These are phyloP conservation scores for Vicugna pacos DNA, from an alignment of 2,113 vertebrate genomes.

Conservation along the genomic window DNA sequence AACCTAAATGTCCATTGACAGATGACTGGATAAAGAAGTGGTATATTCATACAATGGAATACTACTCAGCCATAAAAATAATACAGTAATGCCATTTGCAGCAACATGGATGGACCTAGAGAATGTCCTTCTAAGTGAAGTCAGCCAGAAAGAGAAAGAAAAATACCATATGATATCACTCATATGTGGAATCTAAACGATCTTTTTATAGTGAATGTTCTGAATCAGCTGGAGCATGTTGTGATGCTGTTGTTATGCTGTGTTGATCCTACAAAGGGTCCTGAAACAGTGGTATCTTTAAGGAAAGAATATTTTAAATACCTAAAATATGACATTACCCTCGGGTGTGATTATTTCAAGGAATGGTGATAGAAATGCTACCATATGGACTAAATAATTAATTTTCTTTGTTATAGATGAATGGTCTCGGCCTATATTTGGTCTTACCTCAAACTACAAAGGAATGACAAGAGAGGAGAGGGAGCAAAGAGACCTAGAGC, in stretches of 20 bases:
- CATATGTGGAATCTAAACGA: neutral
- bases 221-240: neutral
- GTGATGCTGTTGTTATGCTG: neutral
- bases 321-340: neutral
- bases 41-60: no score
- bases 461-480: conserved; percentile 99
- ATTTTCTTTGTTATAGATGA: conserved; percentile 90
- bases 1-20: no score
- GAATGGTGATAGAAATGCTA: neutral
- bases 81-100: no score
- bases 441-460: conserved; percentile 98
- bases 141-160: no score
- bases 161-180: no score
- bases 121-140: no score
- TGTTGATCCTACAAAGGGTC: neutral
- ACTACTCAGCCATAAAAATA: no score
- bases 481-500: conserved; percentile 97
- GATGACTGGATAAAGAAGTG: no score
- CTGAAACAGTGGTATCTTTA: neutral
- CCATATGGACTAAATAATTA: neutral
- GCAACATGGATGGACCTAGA: no score
- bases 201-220: neutral
- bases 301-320: neutral
- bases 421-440: conserved; percentile 99
- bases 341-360: neutral